A percentile compares a stretch with the other conserved stretches of the same genome.
Conservation (phyloP, 2,888 invertebrate species). For the Plagodis dolabraria region DNA sequence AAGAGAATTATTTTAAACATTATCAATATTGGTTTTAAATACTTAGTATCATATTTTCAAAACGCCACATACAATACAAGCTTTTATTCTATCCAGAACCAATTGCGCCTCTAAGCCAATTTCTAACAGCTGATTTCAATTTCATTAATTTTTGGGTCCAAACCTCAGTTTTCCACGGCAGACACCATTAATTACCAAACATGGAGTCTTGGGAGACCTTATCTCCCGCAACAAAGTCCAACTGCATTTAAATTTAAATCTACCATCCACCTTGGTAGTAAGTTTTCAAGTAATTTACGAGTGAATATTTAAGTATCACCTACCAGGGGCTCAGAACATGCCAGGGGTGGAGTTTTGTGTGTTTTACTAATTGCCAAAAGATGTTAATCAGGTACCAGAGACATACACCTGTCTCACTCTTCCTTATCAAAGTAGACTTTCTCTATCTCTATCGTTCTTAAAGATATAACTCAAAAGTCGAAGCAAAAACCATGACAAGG, state of each 20-base stretch:
- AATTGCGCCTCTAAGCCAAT: background rate
- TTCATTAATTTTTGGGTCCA: slow-evolving; percentile 25
- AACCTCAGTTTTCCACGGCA: slow-evolving; percentile 14
- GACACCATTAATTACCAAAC: slow-evolving; percentile 48
- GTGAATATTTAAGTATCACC: slow-evolving; percentile 82
- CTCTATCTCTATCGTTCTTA: slow-evolving; percentile 58
- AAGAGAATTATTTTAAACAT: too few species aligned
- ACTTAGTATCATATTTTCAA: too few species aligned
- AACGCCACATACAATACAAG: too few species aligned
- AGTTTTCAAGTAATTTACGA: slow-evolving; percentile 83
- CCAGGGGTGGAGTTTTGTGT: slow-evolving; percentile 86
- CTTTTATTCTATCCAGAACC: too few species aligned
- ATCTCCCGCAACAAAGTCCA: slow-evolving; percentile 63
- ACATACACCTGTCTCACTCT: slow-evolving; percentile 59
- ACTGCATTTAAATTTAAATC: slow-evolving; percentile 77
- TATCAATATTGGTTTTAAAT: too few species aligned
- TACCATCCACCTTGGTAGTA: slow-evolving; percentile 80
- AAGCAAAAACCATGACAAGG: slow-evolving; percentile 86
- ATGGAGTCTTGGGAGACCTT: slow-evolving; percentile 57
- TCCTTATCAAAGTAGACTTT: slow-evolving; percentile 34
- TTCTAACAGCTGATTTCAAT: background rate
- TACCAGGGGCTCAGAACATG: slow-evolving; percentile 82
- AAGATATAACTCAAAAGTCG: slow-evolving; percentile 80
- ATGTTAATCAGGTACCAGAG: slow-evolving; percentile 83
- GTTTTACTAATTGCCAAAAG: slow-evolving; percentile 87